These are phyloP conservation scores for Campylomormyrus numenius DNA, from an alignment of 2,113 vertebrate genomes.

Conservation along the genomic window DNA sequence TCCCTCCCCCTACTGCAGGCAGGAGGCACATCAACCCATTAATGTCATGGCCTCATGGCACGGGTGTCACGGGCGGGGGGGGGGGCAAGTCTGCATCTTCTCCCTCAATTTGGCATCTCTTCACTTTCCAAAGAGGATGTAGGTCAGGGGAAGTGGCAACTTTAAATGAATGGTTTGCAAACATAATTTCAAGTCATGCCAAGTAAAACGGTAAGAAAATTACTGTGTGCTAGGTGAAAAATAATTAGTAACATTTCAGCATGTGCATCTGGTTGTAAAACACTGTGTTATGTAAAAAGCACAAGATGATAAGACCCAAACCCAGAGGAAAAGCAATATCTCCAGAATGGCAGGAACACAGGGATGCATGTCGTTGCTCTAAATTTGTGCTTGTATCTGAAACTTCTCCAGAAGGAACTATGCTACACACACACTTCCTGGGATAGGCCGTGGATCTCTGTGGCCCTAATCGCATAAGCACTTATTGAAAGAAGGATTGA, in stretches of 20 bases:
- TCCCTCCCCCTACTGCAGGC: background rate
- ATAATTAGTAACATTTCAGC: background rate
- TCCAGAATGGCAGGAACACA: background rate
- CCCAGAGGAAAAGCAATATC: background rate
- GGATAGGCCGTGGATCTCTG: background rate
- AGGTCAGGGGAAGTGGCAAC: background rate
- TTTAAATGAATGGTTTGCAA: background rate
- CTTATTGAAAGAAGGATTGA: background rate
- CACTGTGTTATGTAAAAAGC: background rate
- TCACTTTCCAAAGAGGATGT: background rate
- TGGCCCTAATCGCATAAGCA: background rate
- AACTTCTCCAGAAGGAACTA: background rate
- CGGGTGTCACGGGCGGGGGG: background rate
- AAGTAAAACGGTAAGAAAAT: background rate
- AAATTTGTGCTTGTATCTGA: background rate
- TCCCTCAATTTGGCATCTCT: background rate
- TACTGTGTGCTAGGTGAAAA: background rate
- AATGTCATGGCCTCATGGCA: background rate
- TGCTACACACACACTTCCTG: background rate
- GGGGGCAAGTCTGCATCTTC: background rate
- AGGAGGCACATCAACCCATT: background rate
- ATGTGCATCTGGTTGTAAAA: background rate
- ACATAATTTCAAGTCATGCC: background rate
- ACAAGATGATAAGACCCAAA: background rate
- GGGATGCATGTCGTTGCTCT: background rate